Evolutionary conservation across 2,113 vertebrate genomes (phyloP).

Genomic region (Macroglossus sobrinus): DNA sequence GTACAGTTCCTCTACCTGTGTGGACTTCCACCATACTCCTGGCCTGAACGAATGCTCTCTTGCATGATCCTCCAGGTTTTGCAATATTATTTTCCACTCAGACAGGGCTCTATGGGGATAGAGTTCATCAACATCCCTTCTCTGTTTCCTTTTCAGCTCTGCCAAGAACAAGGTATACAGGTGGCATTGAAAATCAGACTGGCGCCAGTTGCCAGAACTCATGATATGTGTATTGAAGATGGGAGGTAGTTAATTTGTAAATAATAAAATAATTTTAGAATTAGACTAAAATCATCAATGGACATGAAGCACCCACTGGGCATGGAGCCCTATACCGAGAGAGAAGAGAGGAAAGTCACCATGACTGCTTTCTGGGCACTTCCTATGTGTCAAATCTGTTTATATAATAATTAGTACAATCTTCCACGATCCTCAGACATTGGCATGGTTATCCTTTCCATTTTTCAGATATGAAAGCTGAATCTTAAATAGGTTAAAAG

Average conservation of each 20-base stretch:
- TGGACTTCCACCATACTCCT: neutral
- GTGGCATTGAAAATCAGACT: neutral
- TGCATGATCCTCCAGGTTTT: neutral
- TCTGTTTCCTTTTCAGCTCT: neutral
- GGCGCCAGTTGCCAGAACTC: neutral
- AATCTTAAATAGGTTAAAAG: neutral
- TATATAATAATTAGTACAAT: neutral
- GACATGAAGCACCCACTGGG: neutral
- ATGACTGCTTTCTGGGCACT: neutral
- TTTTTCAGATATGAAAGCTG: neutral
- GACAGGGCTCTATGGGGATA: neutral
- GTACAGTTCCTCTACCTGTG: no score
- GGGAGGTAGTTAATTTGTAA: neutral
- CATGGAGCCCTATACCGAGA: neutral
- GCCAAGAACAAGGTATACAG: neutral
- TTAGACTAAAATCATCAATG: neutral
- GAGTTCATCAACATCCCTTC: neutral
- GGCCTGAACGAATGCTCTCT: neutral
- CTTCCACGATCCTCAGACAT: neutral
- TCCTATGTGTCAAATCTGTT: neutral
- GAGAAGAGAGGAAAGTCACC: neutral
- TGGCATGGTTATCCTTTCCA: neutral
- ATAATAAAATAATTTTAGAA: neutral
- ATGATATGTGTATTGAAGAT: neutral
- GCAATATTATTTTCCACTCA: neutral